These are phyloP conservation scores for Odontamblyopus rebecca DNA, from an alignment of 2,797 vertebrate species.

Conservation along the genomic window DNA sequence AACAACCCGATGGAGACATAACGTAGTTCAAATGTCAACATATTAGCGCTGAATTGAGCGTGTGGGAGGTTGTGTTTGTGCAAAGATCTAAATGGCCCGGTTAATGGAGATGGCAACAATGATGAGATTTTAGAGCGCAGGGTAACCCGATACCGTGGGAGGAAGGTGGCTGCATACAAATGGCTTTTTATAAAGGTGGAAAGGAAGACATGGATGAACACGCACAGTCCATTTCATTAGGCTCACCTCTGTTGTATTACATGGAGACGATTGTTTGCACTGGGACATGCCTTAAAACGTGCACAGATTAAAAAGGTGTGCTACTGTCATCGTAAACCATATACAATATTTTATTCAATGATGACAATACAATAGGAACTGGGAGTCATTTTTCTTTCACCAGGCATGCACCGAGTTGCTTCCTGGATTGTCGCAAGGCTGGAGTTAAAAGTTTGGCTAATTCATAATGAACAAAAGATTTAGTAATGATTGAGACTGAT, in stretches of 20 bases:
- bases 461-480: no score
- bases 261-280: background rate
- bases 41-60: slow-evolving; percentile 44
- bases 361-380: no score
- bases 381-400: no score
- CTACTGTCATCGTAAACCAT: no score
- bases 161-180: slow-evolving; percentile 53
- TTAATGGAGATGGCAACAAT: slow-evolving; percentile 63
- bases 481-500: no score
- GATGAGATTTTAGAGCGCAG: slow-evolving; percentile 56
- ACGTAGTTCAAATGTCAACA: slow-evolving; percentile 54
- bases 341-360: no score
- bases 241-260: background rate
- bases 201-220: slow-evolving; percentile 18
- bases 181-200: slow-evolving; percentile 43
- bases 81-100: slow-evolving; percentile 51
- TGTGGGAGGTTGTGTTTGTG: slow-evolving; percentile 11
- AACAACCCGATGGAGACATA: slow-evolving; percentile 37
- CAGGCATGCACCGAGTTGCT: no score
- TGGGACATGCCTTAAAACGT: background rate
- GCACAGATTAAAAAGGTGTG: background rate
- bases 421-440: no score
- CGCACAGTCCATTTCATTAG: background rate
- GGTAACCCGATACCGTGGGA: slow-evolving; percentile 57
- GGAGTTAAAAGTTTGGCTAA: no score